Evolutionary conservation across 1,140 invertebrate genomes (phyloP).

Genomic region (Aphelenchoides fujianensis): DNA sequence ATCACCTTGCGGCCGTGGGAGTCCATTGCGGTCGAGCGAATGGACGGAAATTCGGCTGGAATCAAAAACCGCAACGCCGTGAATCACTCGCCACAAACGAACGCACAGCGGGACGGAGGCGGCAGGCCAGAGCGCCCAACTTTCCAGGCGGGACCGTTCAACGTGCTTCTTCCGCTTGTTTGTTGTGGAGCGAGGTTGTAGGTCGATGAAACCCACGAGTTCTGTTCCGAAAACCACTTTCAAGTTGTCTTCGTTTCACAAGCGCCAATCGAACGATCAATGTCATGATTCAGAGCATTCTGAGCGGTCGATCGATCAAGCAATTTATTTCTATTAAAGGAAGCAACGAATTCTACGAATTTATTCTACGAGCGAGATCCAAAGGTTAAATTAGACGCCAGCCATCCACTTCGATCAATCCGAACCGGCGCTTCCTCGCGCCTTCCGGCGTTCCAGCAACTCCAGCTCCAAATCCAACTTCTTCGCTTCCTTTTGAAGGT

Average conservation of each 20-base stretch:
- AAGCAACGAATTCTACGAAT: not conserved
- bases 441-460: not conserved
- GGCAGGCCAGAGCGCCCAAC: no score
- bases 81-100: not conserved
- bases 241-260: not conserved
- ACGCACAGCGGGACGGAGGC: not conserved
- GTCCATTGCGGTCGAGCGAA: slow-evolving; percentile 39
- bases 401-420: not conserved
- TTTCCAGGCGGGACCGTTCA: not conserved
- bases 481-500: slow-evolving; percentile 11
- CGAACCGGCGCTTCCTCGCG: not conserved
- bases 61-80: not conserved
- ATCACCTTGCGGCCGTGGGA: slow-evolving; percentile 57
- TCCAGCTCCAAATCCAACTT: slow-evolving; percentile 34
- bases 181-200: no score
- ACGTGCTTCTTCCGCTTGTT: not conserved
- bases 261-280: not conserved
- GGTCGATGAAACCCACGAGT: no score
- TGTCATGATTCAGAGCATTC: no score
- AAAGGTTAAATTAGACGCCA: not conserved
- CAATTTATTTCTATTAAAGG: no score
- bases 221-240: no score
- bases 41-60: not conserved
- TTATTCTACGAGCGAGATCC: not conserved
- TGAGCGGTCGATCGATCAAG: no score